A percentile compares a stretch with the other conserved stretches of the same genome.
Evolutionary conservation across 2,888 invertebrate genomes (phyloP).

Genomic region (Copidosoma aretas): DNA sequence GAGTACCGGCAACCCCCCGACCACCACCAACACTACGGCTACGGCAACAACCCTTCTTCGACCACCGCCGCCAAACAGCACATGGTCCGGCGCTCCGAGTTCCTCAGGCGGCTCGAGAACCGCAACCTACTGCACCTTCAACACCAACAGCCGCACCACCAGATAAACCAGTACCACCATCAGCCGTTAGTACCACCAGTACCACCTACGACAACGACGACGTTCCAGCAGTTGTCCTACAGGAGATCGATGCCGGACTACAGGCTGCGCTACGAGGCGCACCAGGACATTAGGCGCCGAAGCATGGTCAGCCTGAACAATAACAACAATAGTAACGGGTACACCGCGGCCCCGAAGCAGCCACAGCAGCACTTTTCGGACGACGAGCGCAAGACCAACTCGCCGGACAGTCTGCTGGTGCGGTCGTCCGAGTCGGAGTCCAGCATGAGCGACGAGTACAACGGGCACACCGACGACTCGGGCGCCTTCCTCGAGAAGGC

Average conservation of each 20-base stretch:
- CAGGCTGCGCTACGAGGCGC: conserved; percentile 52
- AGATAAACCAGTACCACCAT: conserved; percentile 21
- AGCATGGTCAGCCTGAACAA: conserved; percentile 36
- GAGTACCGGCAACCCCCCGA: conserved; percentile 49
- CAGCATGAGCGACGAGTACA: conserved; percentile 56
- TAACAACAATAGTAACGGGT: too few species aligned
- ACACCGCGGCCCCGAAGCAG: too few species aligned
- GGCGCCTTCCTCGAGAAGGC: conserved; percentile 63
- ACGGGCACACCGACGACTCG: conserved; percentile 64
- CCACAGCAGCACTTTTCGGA: conserved; percentile 50
- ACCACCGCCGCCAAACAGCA: conserved; percentile 27
- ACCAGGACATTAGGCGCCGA: conserved; percentile 40
- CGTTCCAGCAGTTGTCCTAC: conserved; percentile 27
- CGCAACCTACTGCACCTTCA: conserved; percentile 44
- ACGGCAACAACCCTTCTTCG: too few species aligned
- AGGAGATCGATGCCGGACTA: conserved; percentile 48
- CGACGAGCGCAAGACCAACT: conserved; percentile 60
- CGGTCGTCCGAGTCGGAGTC: conserved; percentile 60
- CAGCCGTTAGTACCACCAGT: too few species aligned
- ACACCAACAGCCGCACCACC: conserved; percentile 34
- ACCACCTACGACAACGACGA: too few species aligned
- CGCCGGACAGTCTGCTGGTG: conserved; percentile 61
- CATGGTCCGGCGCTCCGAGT: conserved; percentile 56
- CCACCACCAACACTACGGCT: conserved; percentile 19
- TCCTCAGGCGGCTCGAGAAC: conserved; percentile 52